phyloP scores from a whole-genome alignment of 2,888 invertebrate species.

The Drosophila antonietae region DNA sequence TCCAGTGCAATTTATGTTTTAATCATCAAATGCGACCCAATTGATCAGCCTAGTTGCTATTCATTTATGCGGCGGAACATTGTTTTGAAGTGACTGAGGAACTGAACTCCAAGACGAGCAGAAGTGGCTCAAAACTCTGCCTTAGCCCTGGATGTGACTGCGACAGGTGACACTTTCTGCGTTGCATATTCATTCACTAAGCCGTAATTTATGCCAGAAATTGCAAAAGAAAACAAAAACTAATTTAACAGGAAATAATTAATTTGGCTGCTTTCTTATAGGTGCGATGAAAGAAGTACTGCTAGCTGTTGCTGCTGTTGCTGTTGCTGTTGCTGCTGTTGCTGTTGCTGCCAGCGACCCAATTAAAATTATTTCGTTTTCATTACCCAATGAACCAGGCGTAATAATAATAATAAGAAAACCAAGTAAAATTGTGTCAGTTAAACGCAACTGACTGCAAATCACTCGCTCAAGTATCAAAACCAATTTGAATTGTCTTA shows the following conservation, averaged over 20 bases:
- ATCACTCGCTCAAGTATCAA: neutral
- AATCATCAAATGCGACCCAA: slow-evolving; percentile 76
- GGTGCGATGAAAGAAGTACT: slow-evolving; percentile 35
- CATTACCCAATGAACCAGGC: slow-evolving; percentile 75
- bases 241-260: slow-evolving; percentile 80
- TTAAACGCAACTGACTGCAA: neutral
- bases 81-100: slow-evolving; percentile 61
- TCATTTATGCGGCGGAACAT: slow-evolving; percentile 75
- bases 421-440: neutral
- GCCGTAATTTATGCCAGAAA: slow-evolving; percentile 65
- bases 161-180: slow-evolving; percentile 71
- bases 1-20: slow-evolving; percentile 76
- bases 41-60: slow-evolving; percentile 66
- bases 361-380: slow-evolving; percentile 80
- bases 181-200: slow-evolving; percentile 50
- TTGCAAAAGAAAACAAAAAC: slow-evolving; percentile 43
- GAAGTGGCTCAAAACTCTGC: slow-evolving; percentile 11
- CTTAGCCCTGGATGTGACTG: slow-evolving; percentile 8
- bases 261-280: slow-evolving; percentile 56
- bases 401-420: slow-evolving; percentile 61
- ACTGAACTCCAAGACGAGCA: slow-evolving; percentile 4
- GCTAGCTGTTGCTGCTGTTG: slow-evolving; percentile 12
- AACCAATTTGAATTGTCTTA: neutral
- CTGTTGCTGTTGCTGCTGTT: slow-evolving; percentile 19
- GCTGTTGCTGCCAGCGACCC: slow-evolving; percentile 30